Conservation (phyloP, 2,797 vertebrate genomes). For the Liasis olivaceus region DNA sequence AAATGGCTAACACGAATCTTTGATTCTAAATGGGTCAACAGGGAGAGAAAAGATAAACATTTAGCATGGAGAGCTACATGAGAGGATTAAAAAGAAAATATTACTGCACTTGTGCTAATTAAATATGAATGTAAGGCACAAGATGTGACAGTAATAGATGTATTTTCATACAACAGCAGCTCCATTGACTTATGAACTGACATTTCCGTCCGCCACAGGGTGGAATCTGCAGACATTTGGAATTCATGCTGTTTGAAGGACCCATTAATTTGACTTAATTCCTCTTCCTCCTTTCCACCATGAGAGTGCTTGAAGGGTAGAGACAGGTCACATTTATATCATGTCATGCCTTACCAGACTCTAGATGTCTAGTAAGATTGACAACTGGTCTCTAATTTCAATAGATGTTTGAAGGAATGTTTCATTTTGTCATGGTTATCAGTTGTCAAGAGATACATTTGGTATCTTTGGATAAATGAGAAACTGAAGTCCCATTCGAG, state of each 20-base stretch:
- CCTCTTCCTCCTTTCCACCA: neutral
- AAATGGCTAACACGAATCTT: neutral
- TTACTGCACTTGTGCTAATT: conserved; percentile 16
- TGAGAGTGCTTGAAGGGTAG: neutral
- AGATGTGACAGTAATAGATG: conserved; percentile 15
- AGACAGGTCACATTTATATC: conserved; percentile 9
- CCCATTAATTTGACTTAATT: conserved; percentile 13
- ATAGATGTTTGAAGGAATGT: neutral
- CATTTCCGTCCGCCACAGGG: neutral
- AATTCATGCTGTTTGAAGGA: conserved; percentile 12
- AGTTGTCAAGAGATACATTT: neutral
- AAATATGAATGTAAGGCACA: conserved; percentile 13
- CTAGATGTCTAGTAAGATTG: neutral
- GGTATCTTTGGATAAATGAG: neutral
- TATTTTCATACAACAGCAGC: conserved; percentile 20
- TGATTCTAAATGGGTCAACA: neutral
- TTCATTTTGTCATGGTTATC: neutral
- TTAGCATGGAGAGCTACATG: neutral
- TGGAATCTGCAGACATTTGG: neutral
- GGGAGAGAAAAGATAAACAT: neutral
- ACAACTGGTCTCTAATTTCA: neutral
- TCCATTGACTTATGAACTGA: conserved; percentile 9
- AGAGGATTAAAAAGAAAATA: neutral
- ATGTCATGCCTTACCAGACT: neutral
- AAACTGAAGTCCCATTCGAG: neutral